Base-by-base conservation (phyloP, 2,797 vertebrate genomes). In the Anolis apletophallus region DNA sequence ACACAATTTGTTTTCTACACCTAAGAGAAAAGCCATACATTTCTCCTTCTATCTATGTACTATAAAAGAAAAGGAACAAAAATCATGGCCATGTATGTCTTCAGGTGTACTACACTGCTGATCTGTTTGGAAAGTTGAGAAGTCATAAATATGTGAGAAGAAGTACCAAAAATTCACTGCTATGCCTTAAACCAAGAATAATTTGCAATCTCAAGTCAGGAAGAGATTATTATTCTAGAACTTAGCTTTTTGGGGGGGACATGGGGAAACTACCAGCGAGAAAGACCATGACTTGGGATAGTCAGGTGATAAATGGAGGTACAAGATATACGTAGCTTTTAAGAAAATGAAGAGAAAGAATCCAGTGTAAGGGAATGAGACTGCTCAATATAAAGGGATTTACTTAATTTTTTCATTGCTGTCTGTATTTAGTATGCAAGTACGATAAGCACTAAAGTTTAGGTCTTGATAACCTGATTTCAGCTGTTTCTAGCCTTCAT, bases 11-110 rank as follows among this genome's bases (percentile, higher is more conserved):
- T 57, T 81, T 73, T 52, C 71, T 64, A 68, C 21, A 69, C 29
- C 52, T 76, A 8, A 77, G 46, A 78, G 64, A 23, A 72, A 32
- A 87, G 55, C 40, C 80, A 72, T 40, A 82, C 79, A 89, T 73
- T 9, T 4, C 23, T 54, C 5, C 29, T 54, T 81, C 84, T 57
- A 72, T 71, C 40, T 34, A 26, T 34, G 29, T 17, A 0, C 0
- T 57, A 89, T 85, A 90, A 91, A 90, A 32, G 40, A 90, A 84
- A 29, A 26, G 5, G 67, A 81, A 46, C 61, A 69, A 89, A 88
- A 36, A 14, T 21, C 0, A 0, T 13, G 0, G 0, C 46, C 64
- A 67, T 46, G 29, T 34, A 46, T n/a, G 40, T 11, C 12, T 61
- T 52, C 52, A 55, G 67, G 76, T 55, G 11, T 81, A 67, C 0